A percentile compares a stretch with the other conserved stretches of the same genome.
Evolutionary conservation across 1,140 invertebrate species (phyloP).

Genomic region (Zaprionus inermis): DNA sequence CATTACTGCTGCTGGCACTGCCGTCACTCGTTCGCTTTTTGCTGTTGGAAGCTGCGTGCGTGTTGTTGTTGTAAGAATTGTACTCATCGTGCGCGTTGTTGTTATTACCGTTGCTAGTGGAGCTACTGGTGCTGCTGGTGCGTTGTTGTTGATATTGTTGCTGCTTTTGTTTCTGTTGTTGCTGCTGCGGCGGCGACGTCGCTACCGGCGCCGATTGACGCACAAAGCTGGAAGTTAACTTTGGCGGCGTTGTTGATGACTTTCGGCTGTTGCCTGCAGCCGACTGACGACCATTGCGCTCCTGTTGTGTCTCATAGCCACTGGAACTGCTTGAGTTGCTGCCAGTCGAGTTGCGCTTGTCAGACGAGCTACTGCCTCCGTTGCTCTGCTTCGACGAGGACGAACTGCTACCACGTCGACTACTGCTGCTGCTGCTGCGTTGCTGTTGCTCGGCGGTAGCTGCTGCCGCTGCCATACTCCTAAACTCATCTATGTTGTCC

Average conservation of each 20-base stretch:
- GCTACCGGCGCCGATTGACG: conserved; percentile 28
- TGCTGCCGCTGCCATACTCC: conserved; percentile 51
- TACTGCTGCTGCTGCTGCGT: conserved; percentile 41
- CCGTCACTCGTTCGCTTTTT: conserved; percentile 67
- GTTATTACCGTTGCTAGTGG: conserved; percentile 17
- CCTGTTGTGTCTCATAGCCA: conserved; percentile 68
- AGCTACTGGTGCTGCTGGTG: conserved; percentile 25
- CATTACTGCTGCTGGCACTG: conserved; percentile 33
- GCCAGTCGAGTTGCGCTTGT: conserved; percentile 70
- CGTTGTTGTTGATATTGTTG: conserved; percentile 25
- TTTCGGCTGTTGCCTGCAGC: conserved; percentile 48
- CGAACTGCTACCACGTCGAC: conserved; percentile 36
- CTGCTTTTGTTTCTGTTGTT: conserved; percentile 40
- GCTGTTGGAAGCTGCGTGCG: conserved; percentile 67
- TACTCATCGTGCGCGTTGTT: conserved; percentile 58
- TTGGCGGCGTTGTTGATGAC: conserved; percentile 62
- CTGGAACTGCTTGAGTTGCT: conserved; percentile 69
- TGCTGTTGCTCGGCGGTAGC: conserved; percentile 35
- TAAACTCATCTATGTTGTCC: conserved; percentile 78
- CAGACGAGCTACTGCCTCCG: conserved; percentile 24
- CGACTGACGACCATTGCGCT: conserved; percentile 50
- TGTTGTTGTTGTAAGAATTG: conserved; percentile 60
- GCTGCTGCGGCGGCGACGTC: conserved; percentile 21
- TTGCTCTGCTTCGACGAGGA: conserved; percentile 31
- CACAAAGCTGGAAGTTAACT: conserved; percentile 66